phyloP scores from a whole-genome alignment of 37 sponge, comb jelly and placozoan genomes.

The Cliona cf. orientalis region DNA sequence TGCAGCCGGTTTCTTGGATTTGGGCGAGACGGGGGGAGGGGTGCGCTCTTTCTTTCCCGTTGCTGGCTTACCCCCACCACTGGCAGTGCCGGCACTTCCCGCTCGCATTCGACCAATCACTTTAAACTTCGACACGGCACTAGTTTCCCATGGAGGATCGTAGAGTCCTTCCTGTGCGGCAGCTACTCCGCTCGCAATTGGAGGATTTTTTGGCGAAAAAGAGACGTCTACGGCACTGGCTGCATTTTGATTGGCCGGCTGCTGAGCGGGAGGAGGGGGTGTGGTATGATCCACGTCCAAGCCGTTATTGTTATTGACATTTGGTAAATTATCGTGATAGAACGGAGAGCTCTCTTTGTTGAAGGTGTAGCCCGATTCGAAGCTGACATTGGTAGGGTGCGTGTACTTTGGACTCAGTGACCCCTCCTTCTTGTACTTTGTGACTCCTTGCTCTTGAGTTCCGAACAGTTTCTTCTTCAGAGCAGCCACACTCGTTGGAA shows the following conservation, averaged over 20 bases:
- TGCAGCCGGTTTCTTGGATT: neutral
- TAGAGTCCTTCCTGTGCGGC: constrained; percentile 1
- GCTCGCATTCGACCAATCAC: neutral
- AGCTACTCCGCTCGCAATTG: neutral
- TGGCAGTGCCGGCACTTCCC: neutral
- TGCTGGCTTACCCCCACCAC: too few relatives aligned
- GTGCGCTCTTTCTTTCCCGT: neutral
- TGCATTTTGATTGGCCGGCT: neutral
- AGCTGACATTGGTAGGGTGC: constrained; percentile 11
- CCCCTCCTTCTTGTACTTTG: constrained; percentile 31
- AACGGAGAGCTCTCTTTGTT: neutral
- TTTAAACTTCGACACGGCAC: constrained; percentile 19
- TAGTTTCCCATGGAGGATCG: constrained; percentile 41
- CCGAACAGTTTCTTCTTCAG: constrained; percentile 63
- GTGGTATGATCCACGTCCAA: neutral
- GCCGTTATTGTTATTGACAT: constrained; percentile 39
- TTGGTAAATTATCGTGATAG: neutral
- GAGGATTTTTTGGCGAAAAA: neutral
- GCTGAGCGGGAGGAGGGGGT: neutral
- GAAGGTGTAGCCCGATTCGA: constrained; percentile 1
- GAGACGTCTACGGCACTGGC: neutral
- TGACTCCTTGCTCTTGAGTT: constrained; percentile 1
- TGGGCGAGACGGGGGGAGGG: neutral
- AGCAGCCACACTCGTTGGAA: constrained; percentile 35
- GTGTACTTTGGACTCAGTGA: constrained; percentile 29